A percentile compares a stretch with the other conserved stretches of the same genome.
These are phyloP conservation scores for Branchinecta lindahli DNA, from an alignment of 1,140 invertebrate genomes.

Conservation along the genomic window DNA sequence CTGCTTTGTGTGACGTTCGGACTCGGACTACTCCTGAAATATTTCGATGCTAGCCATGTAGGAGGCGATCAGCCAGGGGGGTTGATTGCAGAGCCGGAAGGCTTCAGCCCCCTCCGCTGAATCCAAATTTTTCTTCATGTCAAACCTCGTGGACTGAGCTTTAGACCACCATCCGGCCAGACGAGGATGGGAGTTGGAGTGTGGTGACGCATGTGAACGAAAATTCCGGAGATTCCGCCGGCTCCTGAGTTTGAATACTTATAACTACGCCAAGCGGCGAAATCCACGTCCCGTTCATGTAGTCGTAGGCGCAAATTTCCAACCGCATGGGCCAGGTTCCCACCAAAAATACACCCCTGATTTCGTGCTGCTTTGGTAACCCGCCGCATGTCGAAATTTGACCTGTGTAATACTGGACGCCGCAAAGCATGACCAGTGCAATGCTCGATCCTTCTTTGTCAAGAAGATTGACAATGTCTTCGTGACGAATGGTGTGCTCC, in stretches of 20 bases:
- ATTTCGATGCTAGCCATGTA: slow-evolving; percentile 38
- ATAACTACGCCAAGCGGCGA: slow-evolving; percentile 48
- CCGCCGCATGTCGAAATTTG: slow-evolving; percentile 38
- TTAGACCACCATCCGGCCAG: slow-evolving; percentile 34
- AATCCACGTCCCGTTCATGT: slow-evolving; percentile 47
- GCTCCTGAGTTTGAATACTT: slow-evolving; percentile 45
- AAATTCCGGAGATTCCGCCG: slow-evolving; percentile 39
- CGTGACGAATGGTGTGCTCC: slow-evolving; percentile 32
- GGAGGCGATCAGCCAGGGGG: slow-evolving; percentile 36
- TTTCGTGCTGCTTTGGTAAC: slow-evolving; percentile 39
- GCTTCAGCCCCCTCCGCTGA: slow-evolving; percentile 33
- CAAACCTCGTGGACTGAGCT: slow-evolving; percentile 25
- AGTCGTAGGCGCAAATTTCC: slow-evolving; percentile 42
- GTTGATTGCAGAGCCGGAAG: slow-evolving; percentile 40
- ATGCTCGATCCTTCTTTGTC: slow-evolving; percentile 39
- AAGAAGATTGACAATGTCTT: slow-evolving; percentile 40
- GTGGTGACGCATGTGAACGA: slow-evolving; percentile 34
- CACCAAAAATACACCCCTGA: slow-evolving; percentile 42
- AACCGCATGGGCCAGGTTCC: slow-evolving; percentile 45
- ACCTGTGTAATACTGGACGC: slow-evolving; percentile 46
- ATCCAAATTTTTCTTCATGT: slow-evolving; percentile 32
- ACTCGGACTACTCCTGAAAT: no score
- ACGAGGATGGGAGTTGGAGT: slow-evolving; percentile 25
- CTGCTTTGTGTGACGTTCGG: no score
- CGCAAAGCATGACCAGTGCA: slow-evolving; percentile 40